Conservation (phyloP, 2,797 vertebrate species). For the Anguilla obscura region DNA sequence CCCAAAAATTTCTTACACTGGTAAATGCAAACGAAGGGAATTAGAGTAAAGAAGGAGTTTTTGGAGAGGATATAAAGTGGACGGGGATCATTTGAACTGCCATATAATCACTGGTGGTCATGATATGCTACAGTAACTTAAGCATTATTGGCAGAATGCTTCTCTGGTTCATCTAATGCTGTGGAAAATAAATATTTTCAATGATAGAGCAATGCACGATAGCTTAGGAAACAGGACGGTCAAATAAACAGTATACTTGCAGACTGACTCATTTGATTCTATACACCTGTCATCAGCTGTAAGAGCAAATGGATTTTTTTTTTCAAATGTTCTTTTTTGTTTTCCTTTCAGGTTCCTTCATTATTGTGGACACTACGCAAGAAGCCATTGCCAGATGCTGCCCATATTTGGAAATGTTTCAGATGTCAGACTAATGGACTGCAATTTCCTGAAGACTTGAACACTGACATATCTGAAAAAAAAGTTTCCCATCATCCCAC, state of each 20-base stretch:
- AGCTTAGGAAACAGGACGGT: background rate
- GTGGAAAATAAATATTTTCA: background rate
- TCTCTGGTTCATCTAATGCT: background rate
- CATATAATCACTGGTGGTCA: background rate
- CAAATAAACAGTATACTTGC: background rate
- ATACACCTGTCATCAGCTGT: background rate
- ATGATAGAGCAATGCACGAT: background rate
- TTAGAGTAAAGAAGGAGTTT: background rate
- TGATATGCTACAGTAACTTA: background rate
- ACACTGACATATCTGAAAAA: background rate
- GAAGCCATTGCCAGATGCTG: background rate
- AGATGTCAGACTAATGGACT: background rate
- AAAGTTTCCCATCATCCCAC: background rate
- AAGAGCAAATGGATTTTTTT: background rate
- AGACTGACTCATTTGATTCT: background rate
- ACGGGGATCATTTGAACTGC: background rate
- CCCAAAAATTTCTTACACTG: background rate
- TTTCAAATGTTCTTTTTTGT: background rate
- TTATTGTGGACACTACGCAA: constrained; percentile 5
- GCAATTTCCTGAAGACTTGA: constrained; percentile 3
- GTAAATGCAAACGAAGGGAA: background rate
- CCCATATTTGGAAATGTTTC: constrained; percentile 6
- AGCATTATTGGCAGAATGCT: background rate
- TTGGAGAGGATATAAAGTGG: background rate
- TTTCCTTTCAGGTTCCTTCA: constrained; percentile 8